Evolutionary conservation across 2,113 vertebrate species (phyloP).

Genomic region (Bothrops jararaca): DNA sequence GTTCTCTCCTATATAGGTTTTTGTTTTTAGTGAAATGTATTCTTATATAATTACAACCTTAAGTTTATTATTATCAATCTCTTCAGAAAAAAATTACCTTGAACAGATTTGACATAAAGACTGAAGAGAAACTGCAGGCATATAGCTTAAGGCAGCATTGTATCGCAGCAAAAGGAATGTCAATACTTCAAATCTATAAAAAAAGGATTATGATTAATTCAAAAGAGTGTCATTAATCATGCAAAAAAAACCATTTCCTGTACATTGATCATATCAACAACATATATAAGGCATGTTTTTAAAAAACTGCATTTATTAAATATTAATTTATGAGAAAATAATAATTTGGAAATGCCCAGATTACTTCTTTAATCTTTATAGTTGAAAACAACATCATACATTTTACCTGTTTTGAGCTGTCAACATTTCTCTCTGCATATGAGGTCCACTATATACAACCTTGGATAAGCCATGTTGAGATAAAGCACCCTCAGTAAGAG

Average conservation of each 20-base stretch:
- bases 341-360: background rate
- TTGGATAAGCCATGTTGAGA: conserved; percentile 91
- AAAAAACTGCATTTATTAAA: background rate
- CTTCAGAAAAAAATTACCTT: conserved; percentile 74
- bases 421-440: conserved; percentile 93
- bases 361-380: background rate
- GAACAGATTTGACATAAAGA: conserved; percentile 94
- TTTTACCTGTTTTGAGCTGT: conserved; percentile 94
- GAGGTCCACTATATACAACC: conserved; percentile 94
- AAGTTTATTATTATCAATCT: background rate
- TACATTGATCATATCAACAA: background rate
- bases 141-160: conserved; percentile 90
- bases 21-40: too few species aligned
- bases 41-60: background rate
- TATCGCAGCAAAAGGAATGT: conserved; percentile 95
- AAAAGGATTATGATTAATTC: conserved; percentile 27
- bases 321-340: background rate
- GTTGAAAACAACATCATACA: background rate
- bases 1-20: background rate
- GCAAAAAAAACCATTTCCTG: conserved; percentile 7
- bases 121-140: conserved; percentile 88
- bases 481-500: conserved; percentile 92
- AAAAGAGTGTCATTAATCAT: background rate
- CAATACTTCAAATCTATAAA: conserved; percentile 91
- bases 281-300: background rate